Percentiles rank a stretch among this genome's conserved stretches.
These are phyloP conservation scores for Epinotia bilunana DNA, from an alignment of 2,888 invertebrate genomes.

Conservation along the genomic window DNA sequence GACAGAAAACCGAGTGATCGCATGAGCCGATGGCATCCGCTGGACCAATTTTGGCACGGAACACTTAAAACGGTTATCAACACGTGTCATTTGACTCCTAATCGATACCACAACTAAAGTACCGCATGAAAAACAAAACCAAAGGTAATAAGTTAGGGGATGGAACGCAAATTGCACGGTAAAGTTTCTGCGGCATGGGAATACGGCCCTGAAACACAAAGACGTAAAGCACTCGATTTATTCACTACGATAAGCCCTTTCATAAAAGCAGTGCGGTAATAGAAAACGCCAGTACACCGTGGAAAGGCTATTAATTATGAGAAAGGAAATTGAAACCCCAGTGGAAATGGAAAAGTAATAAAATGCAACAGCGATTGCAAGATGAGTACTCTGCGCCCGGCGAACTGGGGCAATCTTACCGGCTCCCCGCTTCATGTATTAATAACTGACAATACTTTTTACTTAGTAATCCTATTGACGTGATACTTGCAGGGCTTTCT, in stretches of 20 bases:
- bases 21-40: too few species aligned
- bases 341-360: slow-evolving; percentile 84
- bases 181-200: slow-evolving; percentile 72
- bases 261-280: slow-evolving; percentile 63
- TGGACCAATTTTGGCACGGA: too few species aligned
- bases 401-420: slow-evolving; percentile 60
- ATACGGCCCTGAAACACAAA: slow-evolving; percentile 49
- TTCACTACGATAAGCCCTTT: neutral
- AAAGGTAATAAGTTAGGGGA: slow-evolving; percentile 62
- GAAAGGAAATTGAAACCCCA: slow-evolving; percentile 83
- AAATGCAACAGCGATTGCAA: slow-evolving; percentile 82
- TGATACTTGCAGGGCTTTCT: neutral
- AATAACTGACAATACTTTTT: slow-evolving; percentile 42
- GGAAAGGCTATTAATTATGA: slow-evolving; percentile 83
- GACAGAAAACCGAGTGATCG: too few species aligned
- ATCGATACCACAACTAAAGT: slow-evolving; percentile 8
- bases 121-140: slow-evolving; percentile 42
- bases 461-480: neutral
- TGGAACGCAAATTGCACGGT: slow-evolving; percentile 71
- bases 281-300: slow-evolving; percentile 75
- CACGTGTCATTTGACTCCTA: slow-evolving; percentile 6
- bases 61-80: too few species aligned
- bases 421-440: slow-evolving; percentile 45
- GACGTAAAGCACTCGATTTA: slow-evolving; percentile 6
- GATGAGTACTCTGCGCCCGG: slow-evolving; percentile 67